Evolutionary conservation across 2,888 invertebrate genomes (phyloP).

Genomic region (Aelia acuminata): DNA sequence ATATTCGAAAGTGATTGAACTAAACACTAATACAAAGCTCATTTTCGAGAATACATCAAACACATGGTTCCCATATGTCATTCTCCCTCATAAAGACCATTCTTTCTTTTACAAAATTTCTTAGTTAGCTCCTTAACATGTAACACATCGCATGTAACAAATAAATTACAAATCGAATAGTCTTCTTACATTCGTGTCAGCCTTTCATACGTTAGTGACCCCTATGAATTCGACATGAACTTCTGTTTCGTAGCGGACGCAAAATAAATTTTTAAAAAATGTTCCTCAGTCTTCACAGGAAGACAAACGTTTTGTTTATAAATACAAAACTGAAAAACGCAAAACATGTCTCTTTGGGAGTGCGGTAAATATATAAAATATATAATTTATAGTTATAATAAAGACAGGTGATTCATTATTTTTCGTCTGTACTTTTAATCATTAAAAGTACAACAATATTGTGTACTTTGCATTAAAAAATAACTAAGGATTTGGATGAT

Average conservation of each 20-base stretch:
- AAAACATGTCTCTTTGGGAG: neutral
- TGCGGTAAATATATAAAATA: neutral
- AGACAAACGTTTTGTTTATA: neutral
- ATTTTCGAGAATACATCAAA: neutral
- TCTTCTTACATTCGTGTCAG: neutral
- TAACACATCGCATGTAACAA: neutral
- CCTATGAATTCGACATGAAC: neutral
- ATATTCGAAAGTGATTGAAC: too few relatives aligned
- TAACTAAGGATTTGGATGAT: too few relatives aligned
- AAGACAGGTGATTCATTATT: neutral
- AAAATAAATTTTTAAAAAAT: neutral
- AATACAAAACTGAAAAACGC: neutral
- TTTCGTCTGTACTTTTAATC: neutral
- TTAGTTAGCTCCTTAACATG: neutral
- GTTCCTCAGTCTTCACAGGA: neutral
- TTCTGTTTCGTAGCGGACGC: neutral
- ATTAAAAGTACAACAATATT: slow-evolving; percentile 8
- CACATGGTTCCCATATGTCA: neutral
- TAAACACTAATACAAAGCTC: neutral
- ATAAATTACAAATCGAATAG: neutral
- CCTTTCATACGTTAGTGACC: neutral
- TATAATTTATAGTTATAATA: neutral
- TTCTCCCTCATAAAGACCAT: neutral
- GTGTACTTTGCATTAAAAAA: neutral
- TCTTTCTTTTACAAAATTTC: neutral